Evolutionary conservation across 35 echinoderm and acorn worm genomes (phyloP).

Genomic region (Apostichopus parvimensis): DNA sequence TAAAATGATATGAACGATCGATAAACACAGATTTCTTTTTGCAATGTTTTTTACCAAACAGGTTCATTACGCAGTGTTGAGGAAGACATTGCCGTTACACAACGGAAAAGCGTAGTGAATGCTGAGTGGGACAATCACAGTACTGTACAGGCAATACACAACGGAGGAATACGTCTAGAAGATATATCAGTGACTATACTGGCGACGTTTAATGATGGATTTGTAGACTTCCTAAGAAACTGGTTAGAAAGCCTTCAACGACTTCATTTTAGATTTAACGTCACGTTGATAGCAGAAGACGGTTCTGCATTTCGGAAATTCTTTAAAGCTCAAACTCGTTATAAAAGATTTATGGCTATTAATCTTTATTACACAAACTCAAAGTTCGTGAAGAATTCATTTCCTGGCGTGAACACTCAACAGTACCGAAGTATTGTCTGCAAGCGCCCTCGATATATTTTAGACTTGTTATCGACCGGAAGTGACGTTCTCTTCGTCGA

Average conservation of each 20-base stretch:
- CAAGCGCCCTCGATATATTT: constrained; percentile 1
- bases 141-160: not conserved
- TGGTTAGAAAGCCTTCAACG: constrained; percentile 18
- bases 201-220: constrained; percentile 10
- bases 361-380: constrained; percentile 19
- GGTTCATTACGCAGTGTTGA: not conserved
- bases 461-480: constrained; percentile 10
- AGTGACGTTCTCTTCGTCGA: constrained; percentile 59
- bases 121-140: not conserved
- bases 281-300: constrained; percentile 34
- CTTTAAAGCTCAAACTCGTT: not conserved
- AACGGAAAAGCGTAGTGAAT: not conserved
- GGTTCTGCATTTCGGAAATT: constrained; percentile 5
- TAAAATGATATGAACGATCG: too few species aligned
- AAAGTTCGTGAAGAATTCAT: not conserved
- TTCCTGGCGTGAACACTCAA: not conserved
- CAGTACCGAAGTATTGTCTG: constrained; percentile 9
- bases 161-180: not conserved
- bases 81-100: not conserved
- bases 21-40: too few species aligned
- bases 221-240: constrained; percentile 16
- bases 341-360: constrained; percentile 8
- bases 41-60: not conserved
- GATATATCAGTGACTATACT: constrained; percentile 23
- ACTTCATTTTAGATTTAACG: not conserved